Evolutionary conservation across 2,113 vertebrate species (phyloP), one percentile per base, ranked within the genome.

Genomic region (Sula dactylatra): DNA sequence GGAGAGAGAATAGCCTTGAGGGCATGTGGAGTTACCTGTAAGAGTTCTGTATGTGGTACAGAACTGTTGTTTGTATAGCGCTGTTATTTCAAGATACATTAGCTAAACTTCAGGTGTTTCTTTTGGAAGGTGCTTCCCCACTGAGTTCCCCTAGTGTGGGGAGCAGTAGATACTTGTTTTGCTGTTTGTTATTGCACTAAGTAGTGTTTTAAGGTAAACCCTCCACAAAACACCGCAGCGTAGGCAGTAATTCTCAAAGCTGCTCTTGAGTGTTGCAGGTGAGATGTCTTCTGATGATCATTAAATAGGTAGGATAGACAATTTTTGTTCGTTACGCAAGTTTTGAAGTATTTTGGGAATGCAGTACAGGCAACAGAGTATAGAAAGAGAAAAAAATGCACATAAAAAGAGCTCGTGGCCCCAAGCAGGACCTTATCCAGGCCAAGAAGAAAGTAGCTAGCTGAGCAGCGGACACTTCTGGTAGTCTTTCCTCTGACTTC

Each of bases 61-160:
- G 94, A 94, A 69, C 86, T 49, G 50, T 38, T 85, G 56, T 65
- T 87, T 90, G 67, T 73, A 22, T 38, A 88, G 70, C 36, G 19
- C 24, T 72, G 87, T 15, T n/a, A 27, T 87, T 91, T 85, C 66
- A 31, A 44, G 73, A 44, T 34, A 40, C 0, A 0, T 65, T 52
- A 59, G 29, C 18, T 74, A 34, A 78, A 45, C 81, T 81, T 86
- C 15, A 59, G 71, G 50, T 71, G 80, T 79, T 93, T 71, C 76
- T 94, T 89, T 69, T 76, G 87, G 55, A 76, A 84, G 73, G 65
- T 92, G 65, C 88, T 97, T 93, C 44, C 95, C 65, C 52, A 45
- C 17, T 26, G n/a, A 72, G 36, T 71, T 84, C 31, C 71, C 31
- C 17, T 58, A 16, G 11, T 5, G 5, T 56, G n/a, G 29, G 65